These are phyloP conservation scores for Resseliella maxima DNA, from an alignment of 2,888 invertebrate genomes.

Conservation along the genomic window DNA sequence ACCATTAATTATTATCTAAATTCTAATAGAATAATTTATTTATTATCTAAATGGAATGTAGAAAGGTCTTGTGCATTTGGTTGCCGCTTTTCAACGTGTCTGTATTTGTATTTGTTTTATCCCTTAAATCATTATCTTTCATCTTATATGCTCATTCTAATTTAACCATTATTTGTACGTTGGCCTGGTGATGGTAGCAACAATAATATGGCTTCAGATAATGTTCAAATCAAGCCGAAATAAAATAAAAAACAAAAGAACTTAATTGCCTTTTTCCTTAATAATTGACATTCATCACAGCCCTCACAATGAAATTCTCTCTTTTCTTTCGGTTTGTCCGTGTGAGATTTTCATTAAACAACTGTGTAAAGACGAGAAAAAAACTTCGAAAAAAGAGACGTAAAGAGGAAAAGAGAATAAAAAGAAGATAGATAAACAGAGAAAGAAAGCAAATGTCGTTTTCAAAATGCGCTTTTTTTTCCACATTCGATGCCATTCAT, in stretches of 20 bases:
- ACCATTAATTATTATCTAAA: slow-evolving; percentile 15
- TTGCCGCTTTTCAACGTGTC: background rate
- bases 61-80: background rate
- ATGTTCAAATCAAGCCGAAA: slow-evolving; percentile 3
- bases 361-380: background rate
- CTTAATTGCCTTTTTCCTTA: slow-evolving; percentile 37
- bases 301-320: background rate
- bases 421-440: too few species aligned
- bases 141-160: background rate
- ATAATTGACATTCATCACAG: slow-evolving; percentile 46
- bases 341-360: background rate
- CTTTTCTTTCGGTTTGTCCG: background rate
- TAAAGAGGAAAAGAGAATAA: too few species aligned
- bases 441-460: too few species aligned
- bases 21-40: slow-evolving; percentile 41
- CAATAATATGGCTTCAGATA: background rate
- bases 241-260: slow-evolving; percentile 30
- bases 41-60: slow-evolving; percentile 6
- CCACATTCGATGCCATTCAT: background rate
- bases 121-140: background rate
- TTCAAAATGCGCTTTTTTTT: slow-evolving; percentile 1
- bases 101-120: background rate
- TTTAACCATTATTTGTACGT: background rate
- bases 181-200: background rate
- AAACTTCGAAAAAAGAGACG: too few species aligned